These are phyloP conservation scores for Eupithecia abbreviata DNA, from an alignment of 2,888 invertebrate genomes.

Conservation along the genomic window DNA sequence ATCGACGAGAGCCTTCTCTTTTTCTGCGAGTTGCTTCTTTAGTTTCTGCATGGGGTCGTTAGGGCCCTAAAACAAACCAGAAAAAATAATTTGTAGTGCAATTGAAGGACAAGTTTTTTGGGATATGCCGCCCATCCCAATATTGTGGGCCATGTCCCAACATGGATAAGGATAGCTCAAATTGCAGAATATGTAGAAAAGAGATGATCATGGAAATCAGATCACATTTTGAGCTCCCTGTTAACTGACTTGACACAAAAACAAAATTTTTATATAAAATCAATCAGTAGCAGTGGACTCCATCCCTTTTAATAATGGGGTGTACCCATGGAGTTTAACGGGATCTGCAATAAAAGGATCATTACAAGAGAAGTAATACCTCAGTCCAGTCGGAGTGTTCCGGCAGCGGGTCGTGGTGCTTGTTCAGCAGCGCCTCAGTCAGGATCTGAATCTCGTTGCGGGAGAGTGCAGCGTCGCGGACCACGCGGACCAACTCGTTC, in stretches of 20 bases:
- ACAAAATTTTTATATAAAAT: too few relatives aligned
- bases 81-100: not conserved
- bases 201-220: not conserved
- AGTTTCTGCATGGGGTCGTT: constrained; percentile 93
- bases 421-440: constrained; percentile 94
- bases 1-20: constrained; percentile 89
- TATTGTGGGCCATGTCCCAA: too few relatives aligned
- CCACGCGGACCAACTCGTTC: constrained; percentile 87
- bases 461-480: constrained; percentile 91
- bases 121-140: not conserved
- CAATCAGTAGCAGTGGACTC: too few relatives aligned
- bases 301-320: too few relatives aligned
- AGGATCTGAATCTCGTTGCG: constrained; percentile 94
- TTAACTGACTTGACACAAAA: too few relatives aligned
- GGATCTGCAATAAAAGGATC: too few relatives aligned
- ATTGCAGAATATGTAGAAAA: not conserved
- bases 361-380: constrained; percentile 63
- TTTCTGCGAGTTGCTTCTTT: constrained; percentile 94
- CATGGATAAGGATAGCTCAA: not conserved
- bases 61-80: constrained; percentile 83
- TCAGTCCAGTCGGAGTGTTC: constrained; percentile 94
- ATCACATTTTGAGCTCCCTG: not conserved
- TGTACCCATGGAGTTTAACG: too few relatives aligned
- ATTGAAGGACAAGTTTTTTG: not conserved
- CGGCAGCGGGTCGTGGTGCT: constrained; percentile 91